A percentile compares a stretch with the other conserved stretches of the same genome.
These are phyloP conservation scores for Nansenia antarctica DNA, from an alignment of 2,113 vertebrate species.

Conservation along the genomic window DNA sequence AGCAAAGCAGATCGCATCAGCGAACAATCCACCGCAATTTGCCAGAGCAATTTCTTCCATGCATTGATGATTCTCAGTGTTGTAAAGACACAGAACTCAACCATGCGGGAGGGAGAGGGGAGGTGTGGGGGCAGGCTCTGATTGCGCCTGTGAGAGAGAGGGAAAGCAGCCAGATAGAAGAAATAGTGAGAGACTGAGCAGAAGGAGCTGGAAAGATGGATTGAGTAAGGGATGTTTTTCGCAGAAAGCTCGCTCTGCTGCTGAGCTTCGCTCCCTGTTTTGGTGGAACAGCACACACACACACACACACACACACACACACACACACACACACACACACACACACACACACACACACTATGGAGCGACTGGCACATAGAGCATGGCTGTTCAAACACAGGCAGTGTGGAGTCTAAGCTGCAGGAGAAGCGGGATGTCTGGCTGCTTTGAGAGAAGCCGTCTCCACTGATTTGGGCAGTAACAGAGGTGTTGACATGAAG, in stretches of 20 bases:
- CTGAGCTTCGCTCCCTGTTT: neutral
- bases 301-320: too few relatives aligned
- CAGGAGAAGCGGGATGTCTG: neutral
- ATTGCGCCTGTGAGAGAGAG: neutral
- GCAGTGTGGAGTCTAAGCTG: neutral
- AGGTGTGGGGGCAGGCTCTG: conserved; percentile 1
- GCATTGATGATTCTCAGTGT: conserved; percentile 44
- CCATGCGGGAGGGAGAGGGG: neutral
- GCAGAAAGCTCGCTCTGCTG: too few relatives aligned
- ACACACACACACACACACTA: too few relatives aligned
- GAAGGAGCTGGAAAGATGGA: conserved; percentile 16
- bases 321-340: too few relatives aligned
- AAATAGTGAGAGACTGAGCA: neutral
- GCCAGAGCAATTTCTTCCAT: conserved; percentile 53
- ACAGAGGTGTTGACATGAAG: conserved; percentile 1
- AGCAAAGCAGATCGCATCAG: conserved; percentile 29
- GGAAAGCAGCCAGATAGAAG: neutral
- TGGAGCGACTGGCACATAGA: too few relatives aligned
- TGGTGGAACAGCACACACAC: too few relatives aligned
- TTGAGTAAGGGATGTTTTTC: conserved; percentile 28
- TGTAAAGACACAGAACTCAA: conserved; percentile 29
- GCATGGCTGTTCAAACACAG: neutral
- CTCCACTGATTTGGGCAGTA: conserved; percentile 13
- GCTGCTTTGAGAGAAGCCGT: conserved; percentile 22
- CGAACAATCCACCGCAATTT: conserved; percentile 58